phyloP scores from a whole-genome alignment of 2,888 invertebrate genomes.

The Micoletzkya japonica region DNA sequence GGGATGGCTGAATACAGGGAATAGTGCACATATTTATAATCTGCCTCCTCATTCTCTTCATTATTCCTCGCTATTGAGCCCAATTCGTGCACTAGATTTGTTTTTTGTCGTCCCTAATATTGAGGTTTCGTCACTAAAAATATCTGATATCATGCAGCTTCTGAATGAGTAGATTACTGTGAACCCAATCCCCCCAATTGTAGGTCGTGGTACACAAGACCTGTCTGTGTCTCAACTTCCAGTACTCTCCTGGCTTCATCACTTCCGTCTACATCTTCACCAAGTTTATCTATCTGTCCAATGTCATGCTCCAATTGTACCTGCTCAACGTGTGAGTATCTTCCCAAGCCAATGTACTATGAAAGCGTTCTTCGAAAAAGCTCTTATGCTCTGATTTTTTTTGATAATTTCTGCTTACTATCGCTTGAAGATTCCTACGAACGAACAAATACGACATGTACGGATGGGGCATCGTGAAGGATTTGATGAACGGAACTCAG shows the following conservation, averaged over 20 bases:
- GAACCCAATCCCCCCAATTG: too few species aligned
- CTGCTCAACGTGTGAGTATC: conserved; percentile 53
- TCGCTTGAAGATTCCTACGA: conserved; percentile 52
- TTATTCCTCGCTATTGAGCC: too few species aligned
- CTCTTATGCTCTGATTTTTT: too few species aligned
- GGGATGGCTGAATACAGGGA: not conserved
- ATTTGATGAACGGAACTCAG: conserved; percentile 51
- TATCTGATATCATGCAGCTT: too few species aligned
- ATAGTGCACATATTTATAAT: too few species aligned
- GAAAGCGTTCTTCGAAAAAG: not conserved
- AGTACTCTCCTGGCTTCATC: conserved; percentile 59
- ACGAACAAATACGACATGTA: conserved; percentile 60
- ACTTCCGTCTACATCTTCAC: conserved; percentile 56
- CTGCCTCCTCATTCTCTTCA: too few species aligned
- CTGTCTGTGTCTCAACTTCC: conserved; percentile 50
- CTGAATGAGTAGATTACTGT: too few species aligned
- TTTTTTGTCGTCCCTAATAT: too few species aligned
- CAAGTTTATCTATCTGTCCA: conserved; percentile 52
- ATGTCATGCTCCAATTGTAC: conserved; percentile 54
- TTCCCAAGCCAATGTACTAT: not conserved
- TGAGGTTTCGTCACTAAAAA: too few species aligned
- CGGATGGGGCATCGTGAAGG: conserved; percentile 55
- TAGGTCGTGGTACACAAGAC: conserved; percentile 54
- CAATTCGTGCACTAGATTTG: too few species aligned
- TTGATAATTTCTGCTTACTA: not conserved